A percentile compares a stretch with the other conserved stretches of the same genome.
Conservation (phyloP, 92 coral and sea anemone species). For the Siderastrea siderea region DNA sequence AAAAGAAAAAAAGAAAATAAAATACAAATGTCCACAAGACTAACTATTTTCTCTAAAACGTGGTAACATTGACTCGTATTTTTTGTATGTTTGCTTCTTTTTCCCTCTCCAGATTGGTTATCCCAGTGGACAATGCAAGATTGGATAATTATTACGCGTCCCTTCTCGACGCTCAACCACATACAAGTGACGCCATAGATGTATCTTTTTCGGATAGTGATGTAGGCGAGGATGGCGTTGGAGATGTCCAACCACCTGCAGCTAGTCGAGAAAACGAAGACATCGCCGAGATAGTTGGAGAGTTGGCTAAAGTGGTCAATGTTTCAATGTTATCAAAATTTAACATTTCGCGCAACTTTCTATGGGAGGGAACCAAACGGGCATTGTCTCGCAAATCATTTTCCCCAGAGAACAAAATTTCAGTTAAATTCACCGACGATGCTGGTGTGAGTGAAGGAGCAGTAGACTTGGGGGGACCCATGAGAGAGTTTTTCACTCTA, state of each 20-base stretch:
- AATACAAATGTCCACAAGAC: too few relatives aligned
- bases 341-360: conserved; percentile 67
- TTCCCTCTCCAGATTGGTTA: background rate
- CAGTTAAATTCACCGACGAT: conserved; percentile 74
- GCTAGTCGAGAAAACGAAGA: background rate
- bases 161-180: conserved; percentile 15
- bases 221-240: background rate
- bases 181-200: background rate
- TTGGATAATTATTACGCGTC: conserved; percentile 51
- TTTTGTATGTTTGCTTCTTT: background rate
- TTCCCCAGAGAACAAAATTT: conserved; percentile 56
- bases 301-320: conserved; percentile 43
- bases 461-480: conserved; percentile 51
- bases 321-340: conserved; percentile 53
- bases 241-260: background rate
- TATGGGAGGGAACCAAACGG: conserved; percentile 78
- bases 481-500: conserved; percentile 74
- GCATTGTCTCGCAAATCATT: conserved; percentile 70
- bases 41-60: too few relatives aligned
- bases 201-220: conserved; percentile 27
- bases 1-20: background rate
- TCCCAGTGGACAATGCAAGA: background rate
- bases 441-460: conserved; percentile 72
- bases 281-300: conserved; percentile 33
- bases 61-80: too few relatives aligned